Evolutionary conservation across 2,888 invertebrate species (phyloP).

Genomic region (Oscheius sp.): DNA sequence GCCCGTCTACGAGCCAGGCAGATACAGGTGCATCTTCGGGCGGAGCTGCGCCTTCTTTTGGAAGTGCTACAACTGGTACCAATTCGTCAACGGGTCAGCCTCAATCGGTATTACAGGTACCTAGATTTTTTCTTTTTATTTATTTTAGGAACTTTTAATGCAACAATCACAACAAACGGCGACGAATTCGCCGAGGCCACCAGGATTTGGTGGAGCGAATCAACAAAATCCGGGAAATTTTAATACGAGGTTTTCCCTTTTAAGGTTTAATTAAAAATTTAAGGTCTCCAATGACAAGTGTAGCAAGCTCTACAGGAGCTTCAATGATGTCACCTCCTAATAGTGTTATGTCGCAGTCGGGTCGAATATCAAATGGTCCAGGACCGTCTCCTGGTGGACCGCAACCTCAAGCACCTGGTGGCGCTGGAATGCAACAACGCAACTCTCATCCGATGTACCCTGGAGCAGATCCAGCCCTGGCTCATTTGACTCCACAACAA

Average conservation of each 20-base stretch:
- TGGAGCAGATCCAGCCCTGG: constrained; percentile 11
- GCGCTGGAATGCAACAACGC: not conserved
- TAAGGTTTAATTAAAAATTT: constrained; percentile 14
- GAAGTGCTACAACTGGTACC: not conserved
- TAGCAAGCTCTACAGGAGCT: constrained; percentile 12
- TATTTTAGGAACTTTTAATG: constrained; percentile 65
- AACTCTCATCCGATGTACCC: constrained; percentile 20
- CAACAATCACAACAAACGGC: constrained; percentile 41
- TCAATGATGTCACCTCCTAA: constrained; percentile 53
- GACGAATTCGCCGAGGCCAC: constrained; percentile 50
- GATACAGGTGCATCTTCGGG: constrained; percentile 25
- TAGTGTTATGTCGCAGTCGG: constrained; percentile 9
- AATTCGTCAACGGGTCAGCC: not conserved
- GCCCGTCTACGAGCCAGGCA: constrained; percentile 31
- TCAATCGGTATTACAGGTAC: constrained; percentile 25
- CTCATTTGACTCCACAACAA: constrained; percentile 3
- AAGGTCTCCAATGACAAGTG: constrained; percentile 46
- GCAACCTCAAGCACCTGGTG: not conserved
- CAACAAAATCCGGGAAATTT: constrained; percentile 31
- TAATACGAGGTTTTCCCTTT: constrained; percentile 29
- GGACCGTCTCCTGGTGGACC: constrained; percentile 46
- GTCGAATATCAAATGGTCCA: constrained; percentile 25
- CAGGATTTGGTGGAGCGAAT: constrained; percentile 18
- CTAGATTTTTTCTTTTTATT: no score
- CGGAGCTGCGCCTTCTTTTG: constrained; percentile 20